Evolutionary conservation across 2,797 vertebrate genomes (phyloP).

Genomic region (Phoebastria nigripes): DNA sequence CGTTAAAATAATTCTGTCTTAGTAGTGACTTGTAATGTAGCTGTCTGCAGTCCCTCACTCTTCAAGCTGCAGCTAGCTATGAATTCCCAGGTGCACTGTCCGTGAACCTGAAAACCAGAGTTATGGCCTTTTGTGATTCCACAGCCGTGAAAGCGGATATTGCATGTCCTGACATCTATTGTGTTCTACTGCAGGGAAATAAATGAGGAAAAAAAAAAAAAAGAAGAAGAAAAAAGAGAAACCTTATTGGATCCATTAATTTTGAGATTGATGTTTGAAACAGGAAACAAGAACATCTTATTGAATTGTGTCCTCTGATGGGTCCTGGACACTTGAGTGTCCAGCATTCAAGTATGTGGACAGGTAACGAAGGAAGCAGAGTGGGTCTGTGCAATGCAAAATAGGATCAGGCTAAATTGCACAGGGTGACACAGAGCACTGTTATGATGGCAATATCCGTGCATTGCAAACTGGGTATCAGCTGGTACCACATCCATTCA

Average conservation of each 20-base stretch:
- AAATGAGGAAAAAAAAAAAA: not conserved
- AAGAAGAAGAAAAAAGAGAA: not conserved
- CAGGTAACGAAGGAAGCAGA: not conserved
- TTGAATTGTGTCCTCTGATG: not conserved
- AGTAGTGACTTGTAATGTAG: not conserved
- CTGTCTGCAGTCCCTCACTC: not conserved
- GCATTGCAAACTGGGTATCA: not conserved
- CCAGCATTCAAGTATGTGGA: not conserved
- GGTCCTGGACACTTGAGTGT: not conserved
- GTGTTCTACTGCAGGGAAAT: not conserved
- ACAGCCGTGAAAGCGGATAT: not conserved
- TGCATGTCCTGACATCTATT: not conserved
- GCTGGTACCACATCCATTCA: not conserved
- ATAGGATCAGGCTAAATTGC: not conserved
- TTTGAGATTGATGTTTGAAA: not conserved
- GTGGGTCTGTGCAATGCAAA: not conserved
- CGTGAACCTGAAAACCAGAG: not conserved
- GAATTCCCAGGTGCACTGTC: not conserved
- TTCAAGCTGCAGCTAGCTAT: not conserved
- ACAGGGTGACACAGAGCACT: not conserved
- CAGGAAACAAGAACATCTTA: not conserved
- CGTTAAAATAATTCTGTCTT: not conserved
- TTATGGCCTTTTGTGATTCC: not conserved
- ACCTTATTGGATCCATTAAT: not conserved
- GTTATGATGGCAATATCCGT: fast-evolving